Base-by-base conservation (phyloP, 2,888 invertebrate species). In the Rhagium mordax region DNA sequence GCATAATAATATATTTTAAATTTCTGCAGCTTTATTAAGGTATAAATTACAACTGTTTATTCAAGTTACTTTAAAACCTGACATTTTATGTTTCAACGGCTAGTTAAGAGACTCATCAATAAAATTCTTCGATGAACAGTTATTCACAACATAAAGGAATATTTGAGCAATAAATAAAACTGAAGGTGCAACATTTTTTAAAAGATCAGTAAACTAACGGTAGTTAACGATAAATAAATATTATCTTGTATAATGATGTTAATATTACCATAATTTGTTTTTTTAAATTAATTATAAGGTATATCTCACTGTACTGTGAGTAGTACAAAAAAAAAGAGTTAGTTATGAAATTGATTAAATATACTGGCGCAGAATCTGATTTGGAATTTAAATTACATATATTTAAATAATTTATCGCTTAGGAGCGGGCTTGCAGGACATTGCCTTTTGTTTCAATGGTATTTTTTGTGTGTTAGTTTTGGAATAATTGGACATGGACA, bases 331-430 rank as follows among this genome's bases (percentile, higher is more conserved):
- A n/a, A 33, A 41, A 41, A 4, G n/a, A 41, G 0, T 41, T 41
- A 41, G n/a, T 24, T 55, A 55, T 24, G 20, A 21, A 55, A 41
- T 41, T 24, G 21, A 55, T 55, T 20, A 15, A 16, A 29, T 57
- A 27, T 4, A 16, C 59, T 33, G 3, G 18, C 33, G 33, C 20
- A 18, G 13, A 59, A 33, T 20, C 18, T 29, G 20, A 59, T 33
- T 33, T 18, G 29, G 59, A 59, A 59, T 59, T 59, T 59, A 59
- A 59, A 59, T 59, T 59, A 33, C 57, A 59, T 41, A 5, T 33
- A 59, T 59, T 59, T 59, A 33, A 59, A 59, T 59, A 33, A 59
- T 59, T 59, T 59, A 59, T 59, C 16, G 20, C 13, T 59, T 33
- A 59, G 29, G 21, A 59, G 29, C 21, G 59, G 59, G 59, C 18